Conservation (phyloP, 1,140 invertebrate species). For the Eciton burchellii region DNA sequence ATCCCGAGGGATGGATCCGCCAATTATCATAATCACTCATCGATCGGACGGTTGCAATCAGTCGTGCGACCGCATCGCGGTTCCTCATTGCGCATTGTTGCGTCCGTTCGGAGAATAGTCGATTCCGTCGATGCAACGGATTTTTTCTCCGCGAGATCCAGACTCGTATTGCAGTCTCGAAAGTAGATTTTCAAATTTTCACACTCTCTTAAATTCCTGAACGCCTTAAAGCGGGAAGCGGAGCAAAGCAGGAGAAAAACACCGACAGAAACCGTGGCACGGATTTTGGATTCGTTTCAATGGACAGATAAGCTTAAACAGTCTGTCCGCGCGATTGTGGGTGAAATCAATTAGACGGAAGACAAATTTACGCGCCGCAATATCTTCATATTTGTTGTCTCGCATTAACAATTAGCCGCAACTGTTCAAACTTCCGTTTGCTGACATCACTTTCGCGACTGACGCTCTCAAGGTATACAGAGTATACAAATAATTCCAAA, state of each 20-base stretch:
- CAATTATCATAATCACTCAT: too few species aligned
- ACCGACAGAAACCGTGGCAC: conserved; percentile 14
- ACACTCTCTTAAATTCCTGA: too few species aligned
- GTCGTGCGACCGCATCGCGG: too few species aligned
- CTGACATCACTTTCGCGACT: background rate
- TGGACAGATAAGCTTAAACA: conserved; percentile 25
- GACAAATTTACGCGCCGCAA: conserved; percentile 29
- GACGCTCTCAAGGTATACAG: background rate
- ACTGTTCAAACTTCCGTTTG: conserved; percentile 42
- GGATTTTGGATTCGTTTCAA: background rate
- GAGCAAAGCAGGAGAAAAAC: background rate
- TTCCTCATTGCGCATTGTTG: too few species aligned
- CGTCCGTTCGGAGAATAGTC: too few species aligned
- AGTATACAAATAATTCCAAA: background rate
- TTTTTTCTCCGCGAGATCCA: too few species aligned
- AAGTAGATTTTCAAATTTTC: too few species aligned
- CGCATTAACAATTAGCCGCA: conserved; percentile 22
- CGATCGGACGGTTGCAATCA: too few species aligned
- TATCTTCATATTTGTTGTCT: conserved; percentile 20
- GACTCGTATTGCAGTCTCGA: too few species aligned
- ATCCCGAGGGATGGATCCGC: too few species aligned
- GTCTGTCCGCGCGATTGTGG: conserved; percentile 1
- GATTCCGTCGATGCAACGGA: too few species aligned
- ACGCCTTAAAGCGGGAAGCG: background rate
- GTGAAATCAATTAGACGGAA: conserved; percentile 15